phyloP scores from a whole-genome alignment of 2,888 invertebrate genomes.

The Periphyllus acericola region DNA sequence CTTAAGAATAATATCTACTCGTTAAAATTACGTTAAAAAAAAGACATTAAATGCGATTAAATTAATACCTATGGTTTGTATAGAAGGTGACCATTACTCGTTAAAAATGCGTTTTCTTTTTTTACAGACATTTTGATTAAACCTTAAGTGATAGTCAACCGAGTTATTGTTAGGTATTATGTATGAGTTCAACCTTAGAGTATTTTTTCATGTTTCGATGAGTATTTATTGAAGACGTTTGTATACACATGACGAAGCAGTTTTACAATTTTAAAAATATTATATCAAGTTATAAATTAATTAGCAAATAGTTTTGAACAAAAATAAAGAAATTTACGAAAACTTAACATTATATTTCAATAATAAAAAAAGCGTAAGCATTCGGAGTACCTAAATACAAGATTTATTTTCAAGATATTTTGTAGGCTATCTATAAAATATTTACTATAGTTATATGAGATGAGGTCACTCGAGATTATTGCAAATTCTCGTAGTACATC shows the following conservation, averaged over 20 bases:
- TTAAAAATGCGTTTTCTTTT: not conserved
- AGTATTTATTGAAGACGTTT: not conserved
- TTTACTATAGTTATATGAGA: not conserved
- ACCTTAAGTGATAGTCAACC: not conserved
- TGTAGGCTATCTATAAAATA: not conserved
- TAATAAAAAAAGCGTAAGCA: not conserved
- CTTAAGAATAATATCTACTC: not conserved
- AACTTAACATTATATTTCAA: not conserved
- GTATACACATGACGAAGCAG: not conserved
- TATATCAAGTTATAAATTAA: not conserved
- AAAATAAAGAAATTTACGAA: not conserved
- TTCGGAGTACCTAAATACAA: not conserved
- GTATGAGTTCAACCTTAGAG: not conserved
- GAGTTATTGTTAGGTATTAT: too few relatives aligned
- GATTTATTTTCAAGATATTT: not conserved
- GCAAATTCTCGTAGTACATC: too few relatives aligned
- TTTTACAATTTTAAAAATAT: too few relatives aligned
- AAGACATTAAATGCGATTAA: not conserved
- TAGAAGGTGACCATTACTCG: not conserved
- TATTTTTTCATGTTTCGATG: not conserved
- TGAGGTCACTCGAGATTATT: not conserved
- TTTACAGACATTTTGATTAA: not conserved
- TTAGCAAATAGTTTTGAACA: not conserved
- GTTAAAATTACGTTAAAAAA: conserved; percentile 7
- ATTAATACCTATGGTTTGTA: not conserved